Evolutionary conservation across 2,888 invertebrate species (phyloP), one percentile per base, ranked within the genome.

Genomic region (Sarcophaga variegata): DNA sequence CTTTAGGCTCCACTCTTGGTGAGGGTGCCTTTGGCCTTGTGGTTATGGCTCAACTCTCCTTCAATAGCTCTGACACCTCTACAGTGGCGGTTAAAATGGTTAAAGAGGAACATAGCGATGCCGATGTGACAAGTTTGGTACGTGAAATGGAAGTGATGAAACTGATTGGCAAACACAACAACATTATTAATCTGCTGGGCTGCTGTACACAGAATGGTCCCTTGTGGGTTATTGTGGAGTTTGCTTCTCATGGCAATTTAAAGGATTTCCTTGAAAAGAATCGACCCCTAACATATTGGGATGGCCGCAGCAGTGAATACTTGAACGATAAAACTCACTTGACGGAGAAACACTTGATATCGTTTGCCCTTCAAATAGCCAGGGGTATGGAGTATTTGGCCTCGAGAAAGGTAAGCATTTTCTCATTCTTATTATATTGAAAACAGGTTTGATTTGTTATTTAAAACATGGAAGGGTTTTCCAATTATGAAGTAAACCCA

Each of bases 111-210:
- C 99, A 99, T 92, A 98, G 98, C 0, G 99, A 99, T 92, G 96
- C 97, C 3, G 99, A 99, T 92, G 97, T 99, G 96, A 97, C 98
- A 95, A 99, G 99, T 89, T 94, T 99, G 79, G 98, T 99, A 14
- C 97, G 98, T 0, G 99, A 99, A 93, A 99, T 99, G 99, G 99
- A 99, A 92, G 97, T 99, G 95, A 99, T 99, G 99, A 99, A 99
- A 94, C 97, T 97, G 96, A 98, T 99, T 84, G 99, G 99, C 45
- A 97, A 97, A 89, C 99, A 99, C 93, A 98, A 98, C 79, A 99
- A 99, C 93, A 99, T 99, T 86, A 99, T 99, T 91, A 99, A 99
- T 93, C 94, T 99, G 84, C 94, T 99, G 27, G 99, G 99, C 2
- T 37, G 37, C 37, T 37, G 37, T 37, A 37, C 37, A 8, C 37